phyloP scores from a whole-genome alignment of 2,888 invertebrate genomes.

The Drosophila subsilvestris region DNA sequence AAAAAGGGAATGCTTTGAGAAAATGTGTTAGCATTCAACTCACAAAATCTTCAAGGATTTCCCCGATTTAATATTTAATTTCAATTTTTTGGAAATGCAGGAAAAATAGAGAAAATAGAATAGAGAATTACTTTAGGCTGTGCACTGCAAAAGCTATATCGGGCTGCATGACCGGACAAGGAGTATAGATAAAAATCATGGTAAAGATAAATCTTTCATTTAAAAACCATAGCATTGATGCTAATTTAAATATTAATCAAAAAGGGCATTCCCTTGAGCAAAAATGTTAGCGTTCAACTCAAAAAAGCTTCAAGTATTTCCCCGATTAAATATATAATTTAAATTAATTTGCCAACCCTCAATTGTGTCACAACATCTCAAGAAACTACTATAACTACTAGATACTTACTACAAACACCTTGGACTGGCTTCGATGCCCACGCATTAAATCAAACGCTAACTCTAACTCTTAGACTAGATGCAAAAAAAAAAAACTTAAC shows the following conservation, averaged over 20 bases:
- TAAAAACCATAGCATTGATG: no score
- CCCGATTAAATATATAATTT: neutral
- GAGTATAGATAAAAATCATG: no score
- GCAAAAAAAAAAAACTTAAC: slow-evolving; percentile 51
- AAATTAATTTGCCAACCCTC: neutral
- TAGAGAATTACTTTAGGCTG: no score
- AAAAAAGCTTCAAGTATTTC: neutral
- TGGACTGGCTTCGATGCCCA: slow-evolving; percentile 49
- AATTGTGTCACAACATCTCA: slow-evolving; percentile 16
- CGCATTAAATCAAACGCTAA: slow-evolving; percentile 33
- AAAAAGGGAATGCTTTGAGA: no score
- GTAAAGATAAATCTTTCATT: no score
- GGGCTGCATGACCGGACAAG: no score
- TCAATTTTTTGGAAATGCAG: no score
- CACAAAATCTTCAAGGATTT: neutral
- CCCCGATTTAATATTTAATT: neutral
- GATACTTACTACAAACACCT: slow-evolving; percentile 16
- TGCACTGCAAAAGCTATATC: neutral
- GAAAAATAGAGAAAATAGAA: no score
- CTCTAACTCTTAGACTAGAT: slow-evolving; percentile 56
- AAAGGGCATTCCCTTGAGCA: no score
- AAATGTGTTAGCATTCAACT: no score
- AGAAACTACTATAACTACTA: slow-evolving; percentile 36
- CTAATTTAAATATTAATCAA: no score
- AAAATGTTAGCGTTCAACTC: no score